Evolutionary conservation across 2,888 invertebrate genomes (phyloP).

Genomic region (Agonopterix heracliana): DNA sequence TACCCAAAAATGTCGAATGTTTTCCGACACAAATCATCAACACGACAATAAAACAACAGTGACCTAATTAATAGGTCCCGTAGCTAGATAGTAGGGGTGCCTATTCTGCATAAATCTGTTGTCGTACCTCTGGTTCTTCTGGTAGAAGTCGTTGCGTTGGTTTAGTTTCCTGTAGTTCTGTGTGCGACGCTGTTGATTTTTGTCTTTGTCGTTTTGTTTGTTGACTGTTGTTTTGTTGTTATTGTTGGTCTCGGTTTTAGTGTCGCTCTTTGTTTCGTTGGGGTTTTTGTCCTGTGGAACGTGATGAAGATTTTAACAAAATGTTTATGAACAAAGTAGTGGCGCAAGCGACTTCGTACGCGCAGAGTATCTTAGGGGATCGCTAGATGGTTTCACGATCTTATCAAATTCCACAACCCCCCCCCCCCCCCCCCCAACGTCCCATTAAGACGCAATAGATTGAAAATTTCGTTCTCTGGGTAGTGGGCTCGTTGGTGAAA

Average conservation of each 20-base stretch:
- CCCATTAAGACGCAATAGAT: too few relatives aligned
- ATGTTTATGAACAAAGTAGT: too few relatives aligned
- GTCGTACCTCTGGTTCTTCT: slow-evolving; percentile 63
- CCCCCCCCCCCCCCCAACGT: too few relatives aligned
- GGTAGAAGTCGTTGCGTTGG: slow-evolving; percentile 54
- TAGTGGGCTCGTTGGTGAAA: too few relatives aligned
- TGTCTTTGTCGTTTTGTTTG: slow-evolving; percentile 48
- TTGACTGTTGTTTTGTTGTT: slow-evolving; percentile 20
- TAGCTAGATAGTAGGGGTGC: slow-evolving; percentile 64
- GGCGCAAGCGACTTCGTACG: too few relatives aligned
- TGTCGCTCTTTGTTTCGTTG: slow-evolving; percentile 31
- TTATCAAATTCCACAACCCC: too few relatives aligned
- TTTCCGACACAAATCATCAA: too few relatives aligned
- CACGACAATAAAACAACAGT: too few relatives aligned
- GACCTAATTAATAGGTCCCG: slow-evolving; percentile 64
- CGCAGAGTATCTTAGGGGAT: too few relatives aligned
- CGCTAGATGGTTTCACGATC: too few relatives aligned
- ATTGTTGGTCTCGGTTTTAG: slow-evolving; percentile 19
- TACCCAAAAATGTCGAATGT: too few relatives aligned
- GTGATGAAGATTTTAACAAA: background rate
- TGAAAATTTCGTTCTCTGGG: too few relatives aligned
- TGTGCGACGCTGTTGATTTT: slow-evolving; percentile 45
- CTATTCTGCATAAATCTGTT: slow-evolving; percentile 55
- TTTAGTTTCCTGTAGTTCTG: slow-evolving; percentile 60
- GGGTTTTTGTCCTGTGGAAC: slow-evolving; percentile 42